Conservation (phyloP, 2,888 invertebrate species). For the Agriopis marginaria region DNA sequence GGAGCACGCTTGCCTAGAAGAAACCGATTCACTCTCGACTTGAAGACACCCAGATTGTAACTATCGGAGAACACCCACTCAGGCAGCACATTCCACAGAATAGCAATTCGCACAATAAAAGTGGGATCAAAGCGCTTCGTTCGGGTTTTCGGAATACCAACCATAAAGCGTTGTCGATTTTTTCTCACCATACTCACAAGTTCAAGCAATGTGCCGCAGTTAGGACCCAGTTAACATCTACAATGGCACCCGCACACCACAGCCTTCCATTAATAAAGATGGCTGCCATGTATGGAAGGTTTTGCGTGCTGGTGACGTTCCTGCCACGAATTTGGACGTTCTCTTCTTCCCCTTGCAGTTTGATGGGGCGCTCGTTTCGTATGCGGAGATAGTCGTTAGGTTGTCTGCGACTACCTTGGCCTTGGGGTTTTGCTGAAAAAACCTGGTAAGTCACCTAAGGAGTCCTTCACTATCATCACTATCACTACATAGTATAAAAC, state of each 20-base stretch:
- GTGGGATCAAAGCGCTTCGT: too few relatives aligned
- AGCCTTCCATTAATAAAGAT: constrained; percentile 74
- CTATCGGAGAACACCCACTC: too few relatives aligned
- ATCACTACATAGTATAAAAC: too few relatives aligned
- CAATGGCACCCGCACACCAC: constrained; percentile 79
- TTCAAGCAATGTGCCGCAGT: constrained; percentile 81
- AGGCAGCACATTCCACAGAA: too few relatives aligned
- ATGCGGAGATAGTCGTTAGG: constrained; percentile 50
- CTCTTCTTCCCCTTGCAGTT: constrained; percentile 36
- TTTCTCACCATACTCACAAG: constrained; percentile 69
- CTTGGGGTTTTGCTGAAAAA: neutral
- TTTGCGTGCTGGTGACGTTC: constrained; percentile 64
- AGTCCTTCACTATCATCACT: too few relatives aligned
- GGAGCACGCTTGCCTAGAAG: too few relatives aligned
- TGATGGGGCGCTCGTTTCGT: constrained; percentile 54
- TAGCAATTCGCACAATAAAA: too few relatives aligned
- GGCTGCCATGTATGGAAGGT: constrained; percentile 78
- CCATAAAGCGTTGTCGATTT: too few relatives aligned
- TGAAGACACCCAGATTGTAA: too few relatives aligned
- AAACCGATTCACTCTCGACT: too few relatives aligned
- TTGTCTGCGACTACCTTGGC: neutral
- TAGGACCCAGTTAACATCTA: constrained; percentile 76
- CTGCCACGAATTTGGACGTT: constrained; percentile 61
- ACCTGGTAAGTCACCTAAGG: neutral
- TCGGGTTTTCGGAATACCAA: too few relatives aligned